Percentiles rank a stretch among this genome's conserved stretches.
Conservation (phyloP, 2,113 vertebrate species). For the Apistogramma diplotaenia region DNA sequence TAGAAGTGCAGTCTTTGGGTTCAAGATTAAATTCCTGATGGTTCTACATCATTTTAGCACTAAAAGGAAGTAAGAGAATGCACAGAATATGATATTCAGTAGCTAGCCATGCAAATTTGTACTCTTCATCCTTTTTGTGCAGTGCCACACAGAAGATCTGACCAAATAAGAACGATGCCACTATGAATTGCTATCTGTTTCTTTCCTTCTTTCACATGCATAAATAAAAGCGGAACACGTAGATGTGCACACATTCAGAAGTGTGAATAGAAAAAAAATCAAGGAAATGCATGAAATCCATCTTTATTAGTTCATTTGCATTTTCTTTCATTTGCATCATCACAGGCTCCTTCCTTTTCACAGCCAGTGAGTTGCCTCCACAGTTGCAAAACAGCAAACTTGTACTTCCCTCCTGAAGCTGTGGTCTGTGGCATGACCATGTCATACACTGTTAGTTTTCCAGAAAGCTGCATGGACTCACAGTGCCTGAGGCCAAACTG, state of each 20-base stretch:
- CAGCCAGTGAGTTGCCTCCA: not conserved
- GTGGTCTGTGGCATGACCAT: constrained; percentile 1
- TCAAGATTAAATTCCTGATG: not conserved
- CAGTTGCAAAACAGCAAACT: not conserved
- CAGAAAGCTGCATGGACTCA: constrained; percentile 41
- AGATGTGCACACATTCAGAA: not conserved
- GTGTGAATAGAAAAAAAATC: not conserved
- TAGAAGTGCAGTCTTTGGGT: not conserved
- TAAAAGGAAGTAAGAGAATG: not conserved
- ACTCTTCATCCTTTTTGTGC: rapidly evolving
- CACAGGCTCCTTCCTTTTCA: not conserved
- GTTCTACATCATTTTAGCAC: not conserved
- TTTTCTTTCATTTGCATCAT: not conserved
- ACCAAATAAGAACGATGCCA: not conserved
- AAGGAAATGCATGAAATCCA: not conserved
- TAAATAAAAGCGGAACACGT: not conserved
- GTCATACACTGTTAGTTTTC: constrained; percentile 49
- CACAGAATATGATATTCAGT: not conserved
- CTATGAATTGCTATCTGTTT: not conserved
- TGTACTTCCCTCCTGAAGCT: constrained; percentile 14
- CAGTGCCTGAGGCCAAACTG: constrained; percentile 53
- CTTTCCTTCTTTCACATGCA: not conserved
- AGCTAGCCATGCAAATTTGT: not conserved
- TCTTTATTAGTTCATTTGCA: not conserved
- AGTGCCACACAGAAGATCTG: not conserved